Percentiles rank a stretch among this genome's conserved stretches.
Conservation (phyloP, 2,113 vertebrate genomes). For the rat (Rattus norvegicus) region GRCr8 NC_086029.1:26392501-26393000, state of each 20-base stretch:
- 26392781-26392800: constrained; percentile 42
- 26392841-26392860: constrained; percentile 74
- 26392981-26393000: background rate
- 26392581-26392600: constrained; percentile 25
- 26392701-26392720: constrained; percentile 78
- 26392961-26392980: background rate
- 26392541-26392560: constrained; percentile 65
- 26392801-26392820: constrained; percentile 64
- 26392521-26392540: constrained; percentile 48
- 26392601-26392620: constrained; percentile 72
- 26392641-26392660: constrained; percentile 72
- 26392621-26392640: constrained; percentile 66
- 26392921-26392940: constrained; percentile 1
- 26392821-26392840: constrained; percentile 70
- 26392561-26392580: constrained; percentile 62
- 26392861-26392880: constrained; percentile 75
- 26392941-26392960: background rate
- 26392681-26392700: constrained; percentile 70
- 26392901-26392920: background rate
- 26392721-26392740: constrained; percentile 74
- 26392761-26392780: constrained; percentile 66
- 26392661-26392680: constrained; percentile 76
- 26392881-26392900: background rate
- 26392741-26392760: constrained; percentile 66
- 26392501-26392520: constrained; percentile 43